Base-by-base conservation (phyloP, 2,888 invertebrate genomes). In the Metopia argyrocephala region DNA sequence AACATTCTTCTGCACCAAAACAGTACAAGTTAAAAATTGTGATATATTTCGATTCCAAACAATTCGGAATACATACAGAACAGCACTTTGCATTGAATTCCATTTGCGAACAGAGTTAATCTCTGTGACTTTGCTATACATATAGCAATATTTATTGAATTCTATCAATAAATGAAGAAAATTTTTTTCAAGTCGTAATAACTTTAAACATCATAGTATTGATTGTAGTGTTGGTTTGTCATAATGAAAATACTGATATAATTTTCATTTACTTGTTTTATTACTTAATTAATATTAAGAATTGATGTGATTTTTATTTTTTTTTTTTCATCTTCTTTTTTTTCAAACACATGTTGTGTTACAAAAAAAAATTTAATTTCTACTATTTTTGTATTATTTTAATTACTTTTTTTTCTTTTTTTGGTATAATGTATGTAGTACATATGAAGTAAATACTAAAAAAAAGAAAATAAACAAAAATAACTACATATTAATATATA, bases 351-450 rank as follows among this genome's bases (percentile, higher is more conserved):
- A 31, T 48, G 25, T 21, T 31, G 20, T 64, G 5, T 48, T 57
- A 20, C 31, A 28, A 38, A 23, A 21, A 25, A 54, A 20, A 65
- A 57, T 68, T 46, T 68, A n/a, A n/a, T 52, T 31, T 27, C 7
- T 50, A 38, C 52, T 57, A 1, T 62, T 52, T 28, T n/a, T 68
- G 52, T 50, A 6, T 45, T 50, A 12, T 57, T 65, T 45, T 65
- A 57, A 73, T 56, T 64, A 74, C 31, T 64, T 46, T 57, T 27
- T 25, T 62, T 27, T 15, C 45, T 23, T 50, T 74, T 25, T 74
- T 69, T 79, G 68, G 74, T 79, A 38, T 79, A 54, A 38, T 38
- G n/a, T n/a, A n/a, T n/a, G n/a, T n/a, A n/a, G n/a, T 38, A 38
- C 3, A 38, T 38, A 38, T 38, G 38, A 38, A 38, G 3, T 0